phyloP scores from a whole-genome alignment of 2,797 vertebrate species.

The Sarcophilus harrisii region DNA sequence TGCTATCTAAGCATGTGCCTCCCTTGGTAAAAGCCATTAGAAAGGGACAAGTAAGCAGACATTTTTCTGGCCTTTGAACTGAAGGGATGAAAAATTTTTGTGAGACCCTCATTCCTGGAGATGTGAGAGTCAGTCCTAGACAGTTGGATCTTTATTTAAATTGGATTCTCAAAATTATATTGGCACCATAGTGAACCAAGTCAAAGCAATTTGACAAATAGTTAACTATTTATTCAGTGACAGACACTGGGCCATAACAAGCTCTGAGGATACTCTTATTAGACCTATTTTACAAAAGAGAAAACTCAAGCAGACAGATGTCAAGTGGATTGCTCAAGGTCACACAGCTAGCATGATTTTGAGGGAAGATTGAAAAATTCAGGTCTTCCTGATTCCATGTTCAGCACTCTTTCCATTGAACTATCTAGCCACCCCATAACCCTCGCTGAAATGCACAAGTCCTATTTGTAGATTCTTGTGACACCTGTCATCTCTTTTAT shows the following conservation, averaged over 20 bases:
- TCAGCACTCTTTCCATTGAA: background rate
- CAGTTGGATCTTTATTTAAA: background rate
- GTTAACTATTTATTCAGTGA: background rate
- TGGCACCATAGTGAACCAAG: background rate
- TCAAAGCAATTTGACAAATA: background rate
- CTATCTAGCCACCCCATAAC: background rate
- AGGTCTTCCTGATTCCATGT: background rate
- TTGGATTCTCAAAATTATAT: background rate
- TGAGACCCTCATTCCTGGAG: background rate
- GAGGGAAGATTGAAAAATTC: background rate
- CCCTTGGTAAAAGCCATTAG: background rate
- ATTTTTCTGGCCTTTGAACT: background rate
- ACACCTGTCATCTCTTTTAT: background rate
- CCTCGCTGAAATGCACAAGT: background rate
- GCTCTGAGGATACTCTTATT: background rate
- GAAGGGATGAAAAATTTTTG: background rate
- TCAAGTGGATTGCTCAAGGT: background rate
- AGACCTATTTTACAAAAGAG: background rate
- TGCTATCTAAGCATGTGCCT: background rate
- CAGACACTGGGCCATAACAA: background rate
- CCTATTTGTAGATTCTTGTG: background rate
- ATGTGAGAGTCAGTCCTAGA: background rate
- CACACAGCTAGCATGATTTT: background rate
- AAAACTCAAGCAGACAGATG: background rate
- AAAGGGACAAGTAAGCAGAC: background rate